A percentile compares a stretch with the other conserved stretches of the same genome.
Conservation (phyloP, 1,140 invertebrate species). For the Orchesella cincta region DNA sequence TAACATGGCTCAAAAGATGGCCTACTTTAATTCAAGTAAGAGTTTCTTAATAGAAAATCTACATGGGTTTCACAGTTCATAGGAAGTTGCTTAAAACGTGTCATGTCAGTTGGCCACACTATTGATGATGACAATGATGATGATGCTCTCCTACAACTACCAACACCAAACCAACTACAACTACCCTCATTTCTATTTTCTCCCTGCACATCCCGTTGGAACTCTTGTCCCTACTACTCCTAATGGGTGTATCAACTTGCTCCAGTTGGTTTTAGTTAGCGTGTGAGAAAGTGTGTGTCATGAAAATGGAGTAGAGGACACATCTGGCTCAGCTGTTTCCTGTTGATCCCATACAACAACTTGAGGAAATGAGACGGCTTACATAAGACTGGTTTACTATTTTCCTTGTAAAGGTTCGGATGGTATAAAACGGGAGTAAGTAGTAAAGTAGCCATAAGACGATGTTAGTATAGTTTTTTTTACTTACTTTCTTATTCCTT, state of each 20-base stretch:
- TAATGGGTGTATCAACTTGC: too few relatives aligned
- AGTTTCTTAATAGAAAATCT: not conserved
- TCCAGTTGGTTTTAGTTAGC: not conserved
- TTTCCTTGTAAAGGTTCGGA: not conserved
- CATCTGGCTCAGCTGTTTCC: constrained; percentile 29
- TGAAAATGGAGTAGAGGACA: not conserved
- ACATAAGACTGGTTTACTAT: not conserved
- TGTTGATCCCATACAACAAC: constrained; percentile 24
- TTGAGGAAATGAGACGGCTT: constrained; percentile 19
- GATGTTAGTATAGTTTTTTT: too few relatives aligned
- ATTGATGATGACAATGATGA: not conserved
- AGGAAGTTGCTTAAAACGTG: not conserved
- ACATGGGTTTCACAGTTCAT: not conserved
- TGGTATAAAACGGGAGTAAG: not conserved
- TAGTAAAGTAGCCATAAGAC: not conserved
- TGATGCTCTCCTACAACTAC: too few relatives aligned
- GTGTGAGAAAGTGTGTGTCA: not conserved
- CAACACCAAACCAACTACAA: too few relatives aligned
- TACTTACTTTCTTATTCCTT: not conserved
- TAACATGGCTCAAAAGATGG: not conserved
- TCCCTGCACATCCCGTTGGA: too few relatives aligned
- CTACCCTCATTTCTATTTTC: too few relatives aligned
- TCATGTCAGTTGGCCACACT: not conserved
- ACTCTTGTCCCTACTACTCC: too few relatives aligned
- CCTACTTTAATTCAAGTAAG: not conserved